Conservation (phyloP, 2,888 invertebrate species). For the Drosophila formosana region DNA sequence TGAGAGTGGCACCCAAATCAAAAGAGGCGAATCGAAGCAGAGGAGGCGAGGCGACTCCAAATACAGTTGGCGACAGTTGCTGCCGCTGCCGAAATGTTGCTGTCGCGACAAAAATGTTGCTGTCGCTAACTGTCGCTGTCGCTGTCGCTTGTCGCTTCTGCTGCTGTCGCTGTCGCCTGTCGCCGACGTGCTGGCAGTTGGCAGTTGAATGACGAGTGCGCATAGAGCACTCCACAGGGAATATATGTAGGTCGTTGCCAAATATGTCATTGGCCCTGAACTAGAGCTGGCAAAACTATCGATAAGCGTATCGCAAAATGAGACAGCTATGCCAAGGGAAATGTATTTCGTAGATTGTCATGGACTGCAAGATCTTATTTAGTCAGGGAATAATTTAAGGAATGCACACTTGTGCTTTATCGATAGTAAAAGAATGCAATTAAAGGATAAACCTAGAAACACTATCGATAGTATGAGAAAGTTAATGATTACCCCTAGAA, state of each 20-base stretch:
- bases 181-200: conserved; percentile 17
- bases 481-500: too few species aligned
- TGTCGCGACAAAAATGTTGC: conserved; percentile 46
- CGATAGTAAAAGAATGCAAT: neutral
- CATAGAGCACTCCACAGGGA: conserved; percentile 31
- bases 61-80: conserved; percentile 78
- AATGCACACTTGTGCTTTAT: neutral
- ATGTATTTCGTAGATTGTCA: neutral
- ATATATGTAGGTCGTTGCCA: conserved; percentile 55
- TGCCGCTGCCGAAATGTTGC: conserved; percentile 73
- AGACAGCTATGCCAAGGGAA: neutral
- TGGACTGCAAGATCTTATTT: too few species aligned
- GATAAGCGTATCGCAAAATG: neutral
- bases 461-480: too few species aligned
- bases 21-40: conserved; percentile 37
- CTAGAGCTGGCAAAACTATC: conserved; percentile 6
- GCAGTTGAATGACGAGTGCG: conserved; percentile 50
- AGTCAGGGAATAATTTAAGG: too few species aligned
- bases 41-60: conserved; percentile 44
- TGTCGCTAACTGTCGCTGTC: conserved; percentile 50
- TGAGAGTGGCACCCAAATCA: conserved; percentile 62
- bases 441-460: too few species aligned
- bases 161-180: conserved; percentile 11
- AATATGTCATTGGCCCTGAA: conserved; percentile 54
- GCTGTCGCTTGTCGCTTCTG: conserved; percentile 40